Base-by-base conservation (phyloP, 2,888 invertebrate genomes). In the Omphaloscelis lunosa region DNA sequence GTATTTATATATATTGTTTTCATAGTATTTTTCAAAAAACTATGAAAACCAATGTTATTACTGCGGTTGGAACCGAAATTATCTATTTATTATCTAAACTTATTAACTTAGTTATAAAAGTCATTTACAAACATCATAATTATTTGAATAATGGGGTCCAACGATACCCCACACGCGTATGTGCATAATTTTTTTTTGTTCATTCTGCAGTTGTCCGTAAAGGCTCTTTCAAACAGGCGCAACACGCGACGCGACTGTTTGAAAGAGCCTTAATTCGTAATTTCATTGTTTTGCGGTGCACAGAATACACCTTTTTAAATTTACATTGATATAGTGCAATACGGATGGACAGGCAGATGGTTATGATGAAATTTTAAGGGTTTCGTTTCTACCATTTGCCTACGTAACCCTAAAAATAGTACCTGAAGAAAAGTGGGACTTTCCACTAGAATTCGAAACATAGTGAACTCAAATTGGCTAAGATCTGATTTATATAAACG, bases 361-460 rank as follows among this genome's bases (percentile, higher is more conserved):
- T 15, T 11, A 11, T 17, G 11, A 34, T 7, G 17, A 67, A 67
- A 48, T 67, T 23, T 51, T 34, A 51, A 23, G 48, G 23, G 2
- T 68, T 53, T 17, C 6, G 17, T 68, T 66, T 56, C n/a, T 5
- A 2, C 34, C 9, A n/a, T 23, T 34, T 56, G n/a, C 3, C 53
- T n/a, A 34, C 11, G 11, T 7, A 68, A 34, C n/a, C 34, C 17
- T 53, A n/a, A 68, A 67, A 34, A 29, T 58, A 29, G 39, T 48
- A 66, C n/a, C 68, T 58, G 23, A 65, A 56, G 23, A 65, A 48
- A 71, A 67, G 12, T 56, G 8, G 23, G 29, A 61, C 27, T 23
- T 48, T 56, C 34, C 11, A 69, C 56, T 69, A 69, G 39, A 58
- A 80, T 53, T 68, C 11, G 41, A 66, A 58, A 53, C 39, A 62